Evolutionary conservation across 2,797 vertebrate genomes (phyloP).

Genomic region (Gallinago nigripennis): DNA sequence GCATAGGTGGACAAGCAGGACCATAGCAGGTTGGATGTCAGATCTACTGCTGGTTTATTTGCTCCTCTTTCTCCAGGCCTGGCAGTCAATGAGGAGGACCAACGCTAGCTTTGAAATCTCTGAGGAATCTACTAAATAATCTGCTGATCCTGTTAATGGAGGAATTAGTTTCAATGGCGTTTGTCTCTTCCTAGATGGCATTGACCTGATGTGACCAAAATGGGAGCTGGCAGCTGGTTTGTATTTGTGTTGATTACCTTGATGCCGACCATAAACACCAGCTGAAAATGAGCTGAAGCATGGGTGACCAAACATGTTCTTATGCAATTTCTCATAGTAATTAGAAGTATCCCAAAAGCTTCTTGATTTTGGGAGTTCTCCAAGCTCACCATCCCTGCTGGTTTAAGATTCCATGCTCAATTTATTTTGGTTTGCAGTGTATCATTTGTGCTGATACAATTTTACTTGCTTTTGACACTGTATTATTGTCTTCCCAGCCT

Average conservation of each 20-base stretch:
- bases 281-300: background rate
- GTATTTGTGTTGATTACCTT: background rate
- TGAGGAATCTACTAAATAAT: background rate
- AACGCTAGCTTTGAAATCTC: background rate
- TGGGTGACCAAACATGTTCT: background rate
- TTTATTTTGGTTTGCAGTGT: constrained; percentile 20
- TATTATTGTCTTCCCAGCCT: constrained; percentile 14
- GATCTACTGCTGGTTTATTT: background rate
- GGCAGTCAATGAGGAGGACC: background rate
- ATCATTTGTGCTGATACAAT: constrained; percentile 13
- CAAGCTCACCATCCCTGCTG: background rate
- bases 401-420: background rate
- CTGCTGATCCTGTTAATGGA: background rate
- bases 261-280: background rate
- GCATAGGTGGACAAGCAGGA: background rate
- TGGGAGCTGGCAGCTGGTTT: background rate
- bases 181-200: background rate
- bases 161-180: background rate
- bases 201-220: fast-evolving
- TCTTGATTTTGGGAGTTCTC: background rate
- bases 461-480: constrained; percentile 36
- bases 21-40: background rate
- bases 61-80: background rate
- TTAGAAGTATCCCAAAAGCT: background rate
- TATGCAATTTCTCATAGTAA: background rate